These are phyloP conservation scores for Lacerta bilineata DNA, from an alignment of 2,797 vertebrate species.

Conservation along the genomic window DNA sequence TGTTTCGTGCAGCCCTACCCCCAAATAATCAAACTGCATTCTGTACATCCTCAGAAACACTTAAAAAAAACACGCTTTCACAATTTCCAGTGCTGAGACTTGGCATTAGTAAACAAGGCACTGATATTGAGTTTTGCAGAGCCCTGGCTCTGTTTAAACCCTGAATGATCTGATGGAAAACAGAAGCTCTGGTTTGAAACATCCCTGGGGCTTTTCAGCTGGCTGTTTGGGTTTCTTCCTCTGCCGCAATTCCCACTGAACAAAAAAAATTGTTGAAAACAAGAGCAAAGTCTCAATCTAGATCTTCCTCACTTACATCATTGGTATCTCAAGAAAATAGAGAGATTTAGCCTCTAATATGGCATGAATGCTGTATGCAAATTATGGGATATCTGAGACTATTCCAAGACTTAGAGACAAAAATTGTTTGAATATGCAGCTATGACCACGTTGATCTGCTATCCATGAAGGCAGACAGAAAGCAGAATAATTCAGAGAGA, in stretches of 20 bases:
- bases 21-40: neutral
- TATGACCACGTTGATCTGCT: neutral
- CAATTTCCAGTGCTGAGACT: neutral
- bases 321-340: neutral
- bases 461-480: neutral
- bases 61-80: neutral
- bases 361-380: neutral
- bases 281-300: neutral
- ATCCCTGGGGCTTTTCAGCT: slow-evolving; percentile 10
- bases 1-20: neutral
- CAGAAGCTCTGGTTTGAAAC: neutral
- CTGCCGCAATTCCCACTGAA: fast-evolving
- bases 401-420: neutral
- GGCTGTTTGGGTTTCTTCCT: neutral
- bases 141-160: neutral
- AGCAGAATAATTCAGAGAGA: neutral
- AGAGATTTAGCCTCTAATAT: neutral
- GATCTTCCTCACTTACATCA: neutral
- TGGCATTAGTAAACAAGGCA: neutral
- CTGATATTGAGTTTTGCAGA: neutral
- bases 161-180: neutral
- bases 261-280: neutral
- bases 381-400: neutral
- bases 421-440: neutral
- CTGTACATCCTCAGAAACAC: neutral